Evolutionary conservation across 2,113 vertebrate genomes (phyloP), one percentile per base, ranked within the genome.

Genomic region (Dromas ardeola): DNA sequence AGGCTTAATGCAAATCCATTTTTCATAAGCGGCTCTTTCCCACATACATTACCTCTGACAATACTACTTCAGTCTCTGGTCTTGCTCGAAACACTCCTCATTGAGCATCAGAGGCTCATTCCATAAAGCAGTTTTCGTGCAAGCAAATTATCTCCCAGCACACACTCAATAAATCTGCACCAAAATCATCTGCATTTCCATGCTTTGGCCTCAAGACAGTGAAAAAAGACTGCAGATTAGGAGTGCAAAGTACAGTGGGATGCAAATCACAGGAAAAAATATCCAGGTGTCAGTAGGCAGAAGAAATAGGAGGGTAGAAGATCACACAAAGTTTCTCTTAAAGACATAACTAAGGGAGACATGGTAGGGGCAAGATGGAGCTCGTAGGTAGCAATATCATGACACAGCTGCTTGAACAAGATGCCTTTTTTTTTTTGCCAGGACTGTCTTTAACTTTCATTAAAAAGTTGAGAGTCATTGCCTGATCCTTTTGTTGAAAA

Each of bases 141-240:
- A 66, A 67, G 52, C 29, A 95, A 94, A 93, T 90, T 88, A 80
- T 95, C 49, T 95, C 61, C 83, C 78, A 80, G 70, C 61, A 79
- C 49, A 61, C 58, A 66, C 56, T 58, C 74, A 72, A 90, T 94
- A 94, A 93, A 87, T 95, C 84, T 91, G 29, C 61, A 87, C 10
- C 69, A 25, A 85, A 89, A 76, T 87, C 23, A 58, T 84, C 53
- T 87, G 61, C 22, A 62, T 86, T 95, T 95, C 49, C 42, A 40
- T 91, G 19, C 29, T 85, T 89, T 87, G 73, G 73, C 69, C 69
- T 86, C 70, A 40, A 61, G 61, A 59, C 63, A 81, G 40, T n/a
- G 4, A 4, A 70, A 78, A 92, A 92, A 34, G 38, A 42, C 45
- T 50, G 11, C 1, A 4, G 38, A 38, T 86, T 77, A 59, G 42